Conservation (phyloP, 53 echinoderm and acorn worm genomes). For the Holothuria leucospilota region DNA sequence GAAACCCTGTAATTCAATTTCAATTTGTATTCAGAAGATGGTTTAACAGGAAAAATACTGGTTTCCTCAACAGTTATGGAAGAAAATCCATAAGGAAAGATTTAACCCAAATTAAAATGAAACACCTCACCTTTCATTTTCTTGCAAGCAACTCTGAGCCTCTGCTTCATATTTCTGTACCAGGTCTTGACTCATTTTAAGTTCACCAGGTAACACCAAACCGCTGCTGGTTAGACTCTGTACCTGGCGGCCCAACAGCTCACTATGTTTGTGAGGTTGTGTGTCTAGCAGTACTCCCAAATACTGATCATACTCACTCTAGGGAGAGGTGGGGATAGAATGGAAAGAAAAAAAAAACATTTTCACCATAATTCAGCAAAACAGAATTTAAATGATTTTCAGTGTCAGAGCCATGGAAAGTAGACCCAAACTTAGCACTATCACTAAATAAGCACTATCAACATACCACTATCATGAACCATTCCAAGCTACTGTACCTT, state of each 20-base stretch:
- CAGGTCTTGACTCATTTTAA: constrained; percentile 65
- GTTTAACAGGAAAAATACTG: no score
- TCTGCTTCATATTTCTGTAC: constrained; percentile 75
- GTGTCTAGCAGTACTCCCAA: constrained; percentile 87
- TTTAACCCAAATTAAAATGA: no score
- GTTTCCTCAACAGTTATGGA: no score
- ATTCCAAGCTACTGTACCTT: no score
- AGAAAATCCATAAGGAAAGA: no score
- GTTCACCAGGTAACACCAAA: constrained; percentile 82
- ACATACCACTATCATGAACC: no score
- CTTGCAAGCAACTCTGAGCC: constrained; percentile 73
- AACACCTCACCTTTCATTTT: constrained; percentile 80
- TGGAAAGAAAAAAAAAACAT: no score
- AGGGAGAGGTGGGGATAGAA: neutral
- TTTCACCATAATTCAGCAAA: neutral
- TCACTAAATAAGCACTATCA: no score
- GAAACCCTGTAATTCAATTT: no score
- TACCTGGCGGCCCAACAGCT: constrained; percentile 84
- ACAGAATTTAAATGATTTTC: neutral
- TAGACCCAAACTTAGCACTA: no score
- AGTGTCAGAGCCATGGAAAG: no score
- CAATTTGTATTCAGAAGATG: no score
- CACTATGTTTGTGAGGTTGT: constrained; percentile 89
- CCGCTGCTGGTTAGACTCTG: constrained; percentile 81
- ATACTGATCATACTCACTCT: constrained; percentile 89